These are phyloP conservation scores for Microcebus murinus DNA, from an alignment of 2,113 vertebrate species.

Conservation along the genomic window DNA sequence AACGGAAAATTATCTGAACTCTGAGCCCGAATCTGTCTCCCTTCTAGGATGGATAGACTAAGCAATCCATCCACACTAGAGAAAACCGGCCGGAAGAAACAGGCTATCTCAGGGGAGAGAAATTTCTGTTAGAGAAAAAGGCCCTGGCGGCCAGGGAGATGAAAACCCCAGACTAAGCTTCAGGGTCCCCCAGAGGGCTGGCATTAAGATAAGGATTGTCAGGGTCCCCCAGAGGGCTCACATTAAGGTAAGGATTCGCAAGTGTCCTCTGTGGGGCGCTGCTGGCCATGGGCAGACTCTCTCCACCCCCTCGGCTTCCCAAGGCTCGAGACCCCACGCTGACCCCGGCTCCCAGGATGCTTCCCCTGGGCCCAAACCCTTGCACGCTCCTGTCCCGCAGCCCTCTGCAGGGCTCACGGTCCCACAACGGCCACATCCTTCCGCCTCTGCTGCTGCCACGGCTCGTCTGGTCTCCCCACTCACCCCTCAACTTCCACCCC, in stretches of 20 bases:
- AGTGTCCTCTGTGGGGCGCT: background rate
- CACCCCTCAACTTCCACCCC: background rate
- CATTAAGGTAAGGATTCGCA: background rate
- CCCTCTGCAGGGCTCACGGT: background rate
- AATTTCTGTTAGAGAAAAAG: background rate
- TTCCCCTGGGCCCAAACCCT: background rate
- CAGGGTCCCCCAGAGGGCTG: background rate
- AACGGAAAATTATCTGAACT: background rate
- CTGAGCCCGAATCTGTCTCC: background rate
- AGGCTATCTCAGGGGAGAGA: background rate
- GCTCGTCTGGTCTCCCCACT: background rate
- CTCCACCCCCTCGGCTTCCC: background rate
- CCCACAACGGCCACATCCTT: background rate
- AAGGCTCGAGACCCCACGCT: background rate
- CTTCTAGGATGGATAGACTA: background rate
- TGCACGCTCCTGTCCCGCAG: rapidly evolving
- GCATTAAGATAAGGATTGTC: background rate
- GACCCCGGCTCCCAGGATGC: background rate
- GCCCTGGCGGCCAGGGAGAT: background rate
- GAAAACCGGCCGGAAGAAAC: background rate
- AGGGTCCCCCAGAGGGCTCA: background rate
- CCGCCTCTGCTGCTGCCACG: background rate
- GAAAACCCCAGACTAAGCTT: background rate
- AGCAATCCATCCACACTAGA: background rate
- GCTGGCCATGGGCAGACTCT: no score